Conservation (phyloP, 1,140 invertebrate species). For the Delia radicum region DNA sequence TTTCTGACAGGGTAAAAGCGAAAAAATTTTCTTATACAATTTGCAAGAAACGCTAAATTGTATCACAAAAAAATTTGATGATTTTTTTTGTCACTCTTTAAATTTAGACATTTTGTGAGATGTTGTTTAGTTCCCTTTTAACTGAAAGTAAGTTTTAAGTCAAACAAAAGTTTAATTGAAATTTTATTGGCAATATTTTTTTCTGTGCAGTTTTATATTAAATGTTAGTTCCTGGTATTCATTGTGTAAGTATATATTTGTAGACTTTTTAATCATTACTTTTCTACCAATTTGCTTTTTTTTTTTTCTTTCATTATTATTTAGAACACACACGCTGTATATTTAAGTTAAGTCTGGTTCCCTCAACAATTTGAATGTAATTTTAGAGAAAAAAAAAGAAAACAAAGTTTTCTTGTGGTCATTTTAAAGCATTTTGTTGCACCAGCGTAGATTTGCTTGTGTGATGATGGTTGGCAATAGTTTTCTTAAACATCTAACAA, state of each 20-base stretch:
- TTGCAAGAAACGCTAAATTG: too few relatives aligned
- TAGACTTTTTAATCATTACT: neutral
- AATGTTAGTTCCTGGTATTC: neutral
- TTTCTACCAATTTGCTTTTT: neutral
- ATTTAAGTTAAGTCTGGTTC: neutral
- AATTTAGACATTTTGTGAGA: too few relatives aligned
- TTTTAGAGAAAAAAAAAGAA: neutral
- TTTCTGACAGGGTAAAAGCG: too few relatives aligned
- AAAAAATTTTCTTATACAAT: too few relatives aligned
- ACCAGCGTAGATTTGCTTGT: neutral
- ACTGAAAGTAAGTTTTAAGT: too few relatives aligned
- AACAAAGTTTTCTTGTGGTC: neutral
- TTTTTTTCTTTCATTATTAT: neutral
- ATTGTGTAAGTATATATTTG: neutral
- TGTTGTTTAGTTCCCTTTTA: too few relatives aligned
- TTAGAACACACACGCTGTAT: neutral
- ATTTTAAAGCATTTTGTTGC: neutral
- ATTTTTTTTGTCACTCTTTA: too few relatives aligned
- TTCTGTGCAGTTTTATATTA: neutral
- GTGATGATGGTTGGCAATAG: neutral
- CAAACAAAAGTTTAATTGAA: too few relatives aligned
- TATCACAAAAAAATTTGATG: too few relatives aligned
- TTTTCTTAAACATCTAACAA: neutral
- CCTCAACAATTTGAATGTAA: neutral
- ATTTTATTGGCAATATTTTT: too few relatives aligned